These are phyloP conservation scores for Drosophila hawaiiensis DNA, from an alignment of 2,888 invertebrate species.

Conservation along the genomic window DNA sequence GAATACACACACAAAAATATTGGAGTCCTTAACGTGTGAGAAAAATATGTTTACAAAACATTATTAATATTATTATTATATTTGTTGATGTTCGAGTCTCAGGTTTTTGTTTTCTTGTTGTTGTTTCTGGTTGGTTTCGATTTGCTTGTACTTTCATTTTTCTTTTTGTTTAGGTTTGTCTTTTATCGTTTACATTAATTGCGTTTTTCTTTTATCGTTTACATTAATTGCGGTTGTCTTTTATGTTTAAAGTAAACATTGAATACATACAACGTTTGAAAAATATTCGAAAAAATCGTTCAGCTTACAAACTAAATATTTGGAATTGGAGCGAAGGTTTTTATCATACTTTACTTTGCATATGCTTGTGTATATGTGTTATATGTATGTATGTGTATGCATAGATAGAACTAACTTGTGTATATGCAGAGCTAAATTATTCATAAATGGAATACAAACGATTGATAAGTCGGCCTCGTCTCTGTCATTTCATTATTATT, in stretches of 20 bases:
- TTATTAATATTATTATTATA: conserved; percentile 36
- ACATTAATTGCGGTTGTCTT: conserved; percentile 58
- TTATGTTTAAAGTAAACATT: conserved; percentile 33
- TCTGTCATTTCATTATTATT: conserved; percentile 26
- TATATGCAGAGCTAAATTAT: conserved; percentile 53
- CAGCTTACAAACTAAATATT: conserved; percentile 71
- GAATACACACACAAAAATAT: conserved; percentile 65
- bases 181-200: conserved; percentile 44
- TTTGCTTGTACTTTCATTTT: conserved; percentile 57
- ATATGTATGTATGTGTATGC: conserved; percentile 33
- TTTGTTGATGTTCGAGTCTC: conserved; percentile 60
- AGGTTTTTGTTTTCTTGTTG: conserved; percentile 51
- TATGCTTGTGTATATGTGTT: conserved; percentile 35
- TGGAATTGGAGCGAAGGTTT: conserved; percentile 77
- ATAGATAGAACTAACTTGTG: conserved; percentile 54
- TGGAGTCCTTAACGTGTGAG: conserved; percentile 64
- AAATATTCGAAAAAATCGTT: conserved; percentile 55
- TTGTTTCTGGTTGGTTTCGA: conserved; percentile 65
- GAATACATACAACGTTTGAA: conserved; percentile 60
- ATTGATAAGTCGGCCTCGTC: conserved; percentile 36
- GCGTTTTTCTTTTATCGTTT: conserved; percentile 55
- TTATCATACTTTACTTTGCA: conserved; percentile 38
- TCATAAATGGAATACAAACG: conserved; percentile 69
- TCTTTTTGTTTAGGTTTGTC: conserved; percentile 44
- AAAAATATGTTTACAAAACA: conserved; percentile 57